Evolutionary conservation across 2,888 invertebrate genomes (phyloP), one percentile per base, ranked within the genome.

Genomic region (Macaria liturata): DNA sequence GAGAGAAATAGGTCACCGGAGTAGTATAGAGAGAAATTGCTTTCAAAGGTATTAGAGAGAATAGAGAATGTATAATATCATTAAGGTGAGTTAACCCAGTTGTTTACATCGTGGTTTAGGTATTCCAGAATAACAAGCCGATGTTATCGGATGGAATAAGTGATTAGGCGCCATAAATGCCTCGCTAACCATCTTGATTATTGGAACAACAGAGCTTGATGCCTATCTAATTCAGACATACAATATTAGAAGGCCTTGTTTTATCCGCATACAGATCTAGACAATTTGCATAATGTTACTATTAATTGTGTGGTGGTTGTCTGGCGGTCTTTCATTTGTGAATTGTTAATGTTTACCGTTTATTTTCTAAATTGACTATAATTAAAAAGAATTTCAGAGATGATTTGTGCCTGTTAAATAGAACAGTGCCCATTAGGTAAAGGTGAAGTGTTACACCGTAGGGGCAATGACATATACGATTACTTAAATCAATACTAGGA

Each of bases 161-260:
- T 51, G 42, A 57, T 47, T 43, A 47, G 34, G 31, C 37, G n/a
- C 30, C 42, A 49, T 46, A 49, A 57, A 45, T 45, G 49, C 31
- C 49, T 44, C 32, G 57, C 40, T 42, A 56, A 56, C 50, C 46
- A 54, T 54, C 44, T 9, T 20, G 52, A 48, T 52, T 46, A 58
- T 49, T 34, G 34, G 43, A 58, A 54, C 44, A 52, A 57, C 31
- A 37, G 42, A 46, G 40, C 39, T 49, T 49, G 57, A 58, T 58
- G 57, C 46, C 40, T 58, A 53, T 49, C 53, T 58, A 53, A 49
- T 53, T 57, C 43, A 47, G 47, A 57, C 20, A 39, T 9, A 51
- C 37, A 0, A 39, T 37, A 9, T 37, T 40, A 9, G 32, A 9
- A n/a, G 2, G 9, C 39, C 3, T 53, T 9, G 46, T 9, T 53